Evolutionary conservation across 35 echinoderm and acorn worm species (phyloP).

Genomic region (Acanthaster planci): DNA sequence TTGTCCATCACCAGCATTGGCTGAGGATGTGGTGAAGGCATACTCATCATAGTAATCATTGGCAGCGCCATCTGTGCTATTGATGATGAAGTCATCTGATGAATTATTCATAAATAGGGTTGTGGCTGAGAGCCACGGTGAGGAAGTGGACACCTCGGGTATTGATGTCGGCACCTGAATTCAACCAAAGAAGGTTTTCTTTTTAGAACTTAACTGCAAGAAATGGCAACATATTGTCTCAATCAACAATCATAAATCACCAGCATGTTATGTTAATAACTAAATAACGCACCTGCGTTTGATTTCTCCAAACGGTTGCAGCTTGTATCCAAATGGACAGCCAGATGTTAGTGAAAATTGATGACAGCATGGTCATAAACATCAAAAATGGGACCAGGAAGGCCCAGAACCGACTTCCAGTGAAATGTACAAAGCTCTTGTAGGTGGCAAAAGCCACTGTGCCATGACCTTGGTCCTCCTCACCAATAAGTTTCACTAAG

Average conservation of each 20-base stretch:
- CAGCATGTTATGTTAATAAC: no score
- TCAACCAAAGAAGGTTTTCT: no score
- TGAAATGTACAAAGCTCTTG: slow-evolving; percentile 41
- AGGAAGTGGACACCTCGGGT: neutral
- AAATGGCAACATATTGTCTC: no score
- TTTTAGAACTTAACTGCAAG: no score
- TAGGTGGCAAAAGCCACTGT: slow-evolving; percentile 59
- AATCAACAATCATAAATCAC: no score
- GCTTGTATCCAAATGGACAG: slow-evolving; percentile 55
- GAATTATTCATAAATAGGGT: slow-evolving; percentile 7
- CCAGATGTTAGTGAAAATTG: slow-evolving; percentile 38
- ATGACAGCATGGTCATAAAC: slow-evolving; percentile 24
- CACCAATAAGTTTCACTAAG: slow-evolving; percentile 55
- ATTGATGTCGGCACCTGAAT: neutral
- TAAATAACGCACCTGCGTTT: no score
- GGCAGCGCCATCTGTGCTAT: neutral
- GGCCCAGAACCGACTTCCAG: slow-evolving; percentile 40
- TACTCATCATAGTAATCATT: neutral
- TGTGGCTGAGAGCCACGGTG: neutral
- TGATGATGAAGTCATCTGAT: neutral
- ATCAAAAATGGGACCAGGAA: slow-evolving; percentile 27
- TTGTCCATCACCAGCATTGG: neutral
- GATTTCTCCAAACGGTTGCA: neutral
- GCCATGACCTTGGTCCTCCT: slow-evolving; percentile 37
- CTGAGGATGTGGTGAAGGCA: neutral